phyloP scores from a whole-genome alignment of 2,797 vertebrate genomes.

The Eurystomus glaucurus region DNA sequence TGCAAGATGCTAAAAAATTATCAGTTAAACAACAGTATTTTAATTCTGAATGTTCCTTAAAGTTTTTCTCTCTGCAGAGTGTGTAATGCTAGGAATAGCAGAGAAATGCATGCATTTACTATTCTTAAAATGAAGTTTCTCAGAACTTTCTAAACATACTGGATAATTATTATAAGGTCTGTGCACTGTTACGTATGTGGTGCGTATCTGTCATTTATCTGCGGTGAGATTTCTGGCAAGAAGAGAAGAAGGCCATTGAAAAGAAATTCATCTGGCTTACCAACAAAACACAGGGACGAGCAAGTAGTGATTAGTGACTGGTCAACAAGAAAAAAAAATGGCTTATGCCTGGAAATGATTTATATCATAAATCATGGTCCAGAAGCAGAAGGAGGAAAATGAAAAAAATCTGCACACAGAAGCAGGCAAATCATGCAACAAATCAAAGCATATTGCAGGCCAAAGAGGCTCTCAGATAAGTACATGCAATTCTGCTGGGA shows the following conservation, averaged over 20 bases:
- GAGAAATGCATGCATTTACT: neutral
- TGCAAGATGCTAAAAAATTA: neutral
- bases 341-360: conserved; percentile 35
- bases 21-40: neutral
- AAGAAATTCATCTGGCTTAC: conserved; percentile 56
- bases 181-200: neutral
- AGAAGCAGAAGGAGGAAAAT: neutral
- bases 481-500: neutral
- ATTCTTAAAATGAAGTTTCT: neutral
- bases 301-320: conserved; percentile 37
- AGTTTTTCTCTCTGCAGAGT: neutral
- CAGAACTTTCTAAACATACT: neutral
- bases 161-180: conserved; percentile 1
- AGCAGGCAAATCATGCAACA: conserved; percentile 8
- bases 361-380: neutral
- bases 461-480: neutral
- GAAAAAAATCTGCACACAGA: neutral
- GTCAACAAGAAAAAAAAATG: neutral
- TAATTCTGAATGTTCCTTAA: neutral
- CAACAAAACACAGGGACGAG: conserved; percentile 31
- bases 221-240: conserved; percentile 22
- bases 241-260: conserved; percentile 40
- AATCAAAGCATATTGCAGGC: neutral
- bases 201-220: conserved; percentile 22
- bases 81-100: neutral